Evolutionary conservation across 2,888 invertebrate species (phyloP), one percentile per base, ranked within the genome.

Genomic region (Drosophila peninsularis): DNA sequence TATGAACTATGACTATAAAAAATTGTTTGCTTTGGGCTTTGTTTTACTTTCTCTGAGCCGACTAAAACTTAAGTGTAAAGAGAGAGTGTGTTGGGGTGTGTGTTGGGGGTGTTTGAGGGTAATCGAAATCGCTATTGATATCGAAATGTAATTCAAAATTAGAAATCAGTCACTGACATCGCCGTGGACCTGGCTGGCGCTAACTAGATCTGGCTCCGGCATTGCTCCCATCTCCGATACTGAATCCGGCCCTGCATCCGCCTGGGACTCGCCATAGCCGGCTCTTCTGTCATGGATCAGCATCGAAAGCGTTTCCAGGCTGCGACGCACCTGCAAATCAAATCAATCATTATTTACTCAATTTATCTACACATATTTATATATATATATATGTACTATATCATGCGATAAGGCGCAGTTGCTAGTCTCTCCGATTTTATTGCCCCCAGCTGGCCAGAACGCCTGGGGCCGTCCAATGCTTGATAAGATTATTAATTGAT

Each of bases 281-380:
- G 90, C 74, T 75, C 88, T 90, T 73, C 91, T 86, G 84, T 92
- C 90, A 73, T 93, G 93, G 58, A 94, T 94, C 70, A 96, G 94
- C 78, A 95, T 95, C 24, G 96, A 96, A 77, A 97, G 92, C 54
- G 96, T 95, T 93, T 97, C 96, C 90, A 97, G 92, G 61, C 96
- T 96, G 92, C 96, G 95, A 72, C 96, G 94, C 67, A 96, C 96
- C 96, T 96, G 92, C 3, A 50, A 36, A 21, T 36, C 14, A 50
- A 19, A 36, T 47, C 47, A 47, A 47, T 47, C 47, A 47, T 19
- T 7, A 30, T 47, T 47, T 17, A 13, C 7, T 19, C 5, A 5
- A 21, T 19, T 34, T 19, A 34, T 17, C 13, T 32, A 32, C 7
- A 19, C 13, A 19, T 49, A 30, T 32, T 19, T 17, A 11, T 47